Conservation (phyloP, 2,113 vertebrate genomes). For the Paralichthys olivaceus region DNA sequence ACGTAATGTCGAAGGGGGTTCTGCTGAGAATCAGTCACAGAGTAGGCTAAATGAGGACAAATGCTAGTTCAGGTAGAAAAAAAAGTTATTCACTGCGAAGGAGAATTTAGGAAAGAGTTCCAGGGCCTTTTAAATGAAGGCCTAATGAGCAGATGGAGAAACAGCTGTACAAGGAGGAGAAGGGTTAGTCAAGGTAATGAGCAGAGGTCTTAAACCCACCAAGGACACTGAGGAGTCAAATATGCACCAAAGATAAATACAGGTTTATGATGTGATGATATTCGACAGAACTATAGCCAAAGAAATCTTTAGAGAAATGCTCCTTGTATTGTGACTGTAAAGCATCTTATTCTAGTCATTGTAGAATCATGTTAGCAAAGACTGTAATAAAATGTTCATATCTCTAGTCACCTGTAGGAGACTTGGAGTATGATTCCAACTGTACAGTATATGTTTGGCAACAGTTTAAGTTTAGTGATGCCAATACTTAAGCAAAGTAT, state of each 20-base stretch:
- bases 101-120: neutral
- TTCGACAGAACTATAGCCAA: neutral
- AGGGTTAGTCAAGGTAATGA: slow-evolving; percentile 10
- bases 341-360: neutral
- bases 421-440: no score
- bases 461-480: no score
- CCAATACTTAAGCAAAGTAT: no score
- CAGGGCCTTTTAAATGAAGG: neutral
- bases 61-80: neutral
- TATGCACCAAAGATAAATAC: neutral
- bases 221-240: neutral
- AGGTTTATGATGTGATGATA: neutral
- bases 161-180: neutral
- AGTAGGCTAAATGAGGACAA: neutral
- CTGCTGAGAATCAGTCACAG: neutral
- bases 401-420: neutral
- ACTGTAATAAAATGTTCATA: neutral
- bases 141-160: slow-evolving; percentile 12
- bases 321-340: neutral
- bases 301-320: neutral
- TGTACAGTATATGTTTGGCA: no score
- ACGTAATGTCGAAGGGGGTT: neutral
- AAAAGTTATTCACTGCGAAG: neutral
- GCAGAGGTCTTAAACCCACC: neutral
- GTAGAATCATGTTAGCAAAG: neutral